Evolutionary conservation across 2,797 vertebrate species (phyloP).

Genomic region (Falco peregrinus): DNA sequence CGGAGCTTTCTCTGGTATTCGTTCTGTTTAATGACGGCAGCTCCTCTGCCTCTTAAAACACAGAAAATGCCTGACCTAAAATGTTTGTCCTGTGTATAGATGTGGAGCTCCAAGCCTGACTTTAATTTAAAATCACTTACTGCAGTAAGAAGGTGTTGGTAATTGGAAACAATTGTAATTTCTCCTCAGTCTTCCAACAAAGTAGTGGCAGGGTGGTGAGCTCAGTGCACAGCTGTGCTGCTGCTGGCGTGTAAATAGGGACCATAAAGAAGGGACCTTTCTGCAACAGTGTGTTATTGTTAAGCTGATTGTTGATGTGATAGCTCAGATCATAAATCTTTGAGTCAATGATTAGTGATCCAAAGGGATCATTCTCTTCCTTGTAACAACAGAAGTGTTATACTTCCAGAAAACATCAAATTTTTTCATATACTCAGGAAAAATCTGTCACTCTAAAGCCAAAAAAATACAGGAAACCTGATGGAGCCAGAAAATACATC

Average conservation of each 20-base stretch:
- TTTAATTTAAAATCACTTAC: neutral
- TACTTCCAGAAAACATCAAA: neutral
- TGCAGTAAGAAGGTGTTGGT: neutral
- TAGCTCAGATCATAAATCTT: slow-evolving; percentile 28
- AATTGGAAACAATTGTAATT: neutral
- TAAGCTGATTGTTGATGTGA: slow-evolving; percentile 30
- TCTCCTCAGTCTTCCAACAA: neutral
- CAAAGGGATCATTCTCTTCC: slow-evolving; percentile 18
- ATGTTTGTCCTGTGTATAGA: neutral
- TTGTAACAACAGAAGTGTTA: neutral
- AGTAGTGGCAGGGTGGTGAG: slow-evolving; percentile 13
- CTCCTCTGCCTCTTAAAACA: neutral
- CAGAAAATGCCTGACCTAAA: neutral
- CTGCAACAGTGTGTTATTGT: slow-evolving; percentile 42
- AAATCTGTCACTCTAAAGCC: neutral
- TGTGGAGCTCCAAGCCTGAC: neutral
- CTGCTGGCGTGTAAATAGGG: slow-evolving; percentile 35
- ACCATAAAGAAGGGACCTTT: slow-evolving; percentile 16
- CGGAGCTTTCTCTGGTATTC: neutral
- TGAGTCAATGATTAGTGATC: neutral
- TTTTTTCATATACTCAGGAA: neutral
- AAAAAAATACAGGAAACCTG: neutral
- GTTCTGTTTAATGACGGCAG: neutral
- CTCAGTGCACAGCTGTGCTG: slow-evolving; percentile 65
- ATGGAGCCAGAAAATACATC: slow-evolving; percentile 10